Base-by-base conservation (phyloP, 2,888 invertebrate species). In the Polylopha cassiicola region DNA sequence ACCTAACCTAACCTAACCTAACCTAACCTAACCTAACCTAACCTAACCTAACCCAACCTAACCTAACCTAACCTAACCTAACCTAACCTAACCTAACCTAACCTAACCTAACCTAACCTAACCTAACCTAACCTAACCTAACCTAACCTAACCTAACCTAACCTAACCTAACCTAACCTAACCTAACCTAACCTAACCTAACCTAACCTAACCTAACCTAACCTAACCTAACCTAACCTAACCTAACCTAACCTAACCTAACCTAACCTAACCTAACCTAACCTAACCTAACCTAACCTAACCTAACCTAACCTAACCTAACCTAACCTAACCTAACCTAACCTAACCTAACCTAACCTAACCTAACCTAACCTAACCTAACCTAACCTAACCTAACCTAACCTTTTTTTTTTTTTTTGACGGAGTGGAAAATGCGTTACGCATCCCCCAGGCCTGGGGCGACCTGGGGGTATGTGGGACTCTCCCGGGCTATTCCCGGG, bases 191-290 rank as follows among this genome's bases (percentile, higher is more conserved):
- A 14, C 34, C 24, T 10, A 23, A 15, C 34, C 16, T 34, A 15
- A 15, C 13, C 21, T 14, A 11, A 24, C 9, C 17, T 16, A 34
- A 26, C 34, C 34, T 26, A 34, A 34, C 34, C 34, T 34, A 34
- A 34, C 34, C 34, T 34, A 34, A 38, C 38, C 38, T 38, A 38
- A 31, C 38, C 38, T 38, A 38, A 38, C 38, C 38, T 38, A 38
- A 38, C 38, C 38, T 38, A 38, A 37, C 37, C 37, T 37, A 39
- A 39, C 27, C 28, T 30, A 38, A 30, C 38, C 38, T 30, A 30
- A 38, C 30, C 38, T 31, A 31, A 31, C 26, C 31, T 26, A 31
- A 31, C 38, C 31, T 31, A 20, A 32, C 24, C 31, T 23, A 32
- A 26, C 24, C 31, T 27, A 32, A 32, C 27, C 26, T 32, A 22